These are phyloP conservation scores for Gavia stellata DNA, from an alignment of 2,113 vertebrate genomes.

Conservation along the genomic window DNA sequence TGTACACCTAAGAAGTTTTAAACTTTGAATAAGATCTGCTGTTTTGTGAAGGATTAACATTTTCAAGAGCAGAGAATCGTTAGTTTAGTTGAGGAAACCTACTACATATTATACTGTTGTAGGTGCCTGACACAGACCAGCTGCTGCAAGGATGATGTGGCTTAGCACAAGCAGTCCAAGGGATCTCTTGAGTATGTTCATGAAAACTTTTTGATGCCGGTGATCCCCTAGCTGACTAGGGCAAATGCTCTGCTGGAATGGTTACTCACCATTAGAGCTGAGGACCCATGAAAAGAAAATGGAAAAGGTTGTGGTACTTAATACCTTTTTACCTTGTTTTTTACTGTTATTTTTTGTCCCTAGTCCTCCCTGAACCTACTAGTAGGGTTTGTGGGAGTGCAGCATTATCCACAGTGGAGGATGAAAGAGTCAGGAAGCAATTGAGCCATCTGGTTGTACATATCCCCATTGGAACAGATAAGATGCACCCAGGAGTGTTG, in stretches of 20 bases:
- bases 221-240: neutral
- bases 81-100: neutral
- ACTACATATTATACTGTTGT: neutral
- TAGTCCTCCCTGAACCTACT: neutral
- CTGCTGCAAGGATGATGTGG: neutral
- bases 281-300: neutral
- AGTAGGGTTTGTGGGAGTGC: neutral
- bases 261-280: neutral
- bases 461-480: neutral
- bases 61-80: neutral
- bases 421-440: neutral
- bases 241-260: neutral
- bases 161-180: neutral
- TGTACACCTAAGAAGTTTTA: neutral
- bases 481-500: neutral
- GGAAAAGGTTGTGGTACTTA: neutral
- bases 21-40: neutral
- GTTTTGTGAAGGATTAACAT: neutral
- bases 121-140: neutral
- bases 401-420: neutral
- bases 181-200: neutral
- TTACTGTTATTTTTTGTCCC: neutral
- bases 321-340: neutral
- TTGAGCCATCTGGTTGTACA: neutral
- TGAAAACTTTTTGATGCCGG: neutral